Conservation (phyloP, 1,140 invertebrate genomes). For the Plutomurus gul region DNA sequence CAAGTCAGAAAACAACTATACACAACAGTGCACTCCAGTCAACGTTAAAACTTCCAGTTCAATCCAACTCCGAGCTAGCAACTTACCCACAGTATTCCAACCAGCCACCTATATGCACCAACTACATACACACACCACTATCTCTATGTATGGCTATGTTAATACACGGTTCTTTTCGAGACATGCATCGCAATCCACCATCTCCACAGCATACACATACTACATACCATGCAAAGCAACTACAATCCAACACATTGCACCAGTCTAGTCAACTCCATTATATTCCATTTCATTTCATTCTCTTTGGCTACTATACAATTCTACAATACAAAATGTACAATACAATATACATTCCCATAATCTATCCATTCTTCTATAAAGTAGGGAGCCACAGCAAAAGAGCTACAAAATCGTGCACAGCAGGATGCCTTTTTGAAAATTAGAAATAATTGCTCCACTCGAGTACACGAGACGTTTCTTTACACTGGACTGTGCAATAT, state of each 20-base stretch:
- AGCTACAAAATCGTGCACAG: constrained; percentile 51
- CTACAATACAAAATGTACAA: not conserved
- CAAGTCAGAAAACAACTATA: constrained; percentile 42
- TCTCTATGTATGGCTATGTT: too few species aligned
- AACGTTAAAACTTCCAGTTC: not conserved
- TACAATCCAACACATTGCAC: not conserved
- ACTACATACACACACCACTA: not conserved
- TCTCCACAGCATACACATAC: too few species aligned
- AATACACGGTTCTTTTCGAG: too few species aligned
- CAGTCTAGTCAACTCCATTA: not conserved
- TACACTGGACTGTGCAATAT: not conserved
- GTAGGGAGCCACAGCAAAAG: constrained; percentile 7
- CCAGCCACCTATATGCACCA: not conserved
- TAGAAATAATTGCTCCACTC: constrained; percentile 53
- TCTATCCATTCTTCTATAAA: constrained; percentile 21
- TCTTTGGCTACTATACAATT: not conserved
- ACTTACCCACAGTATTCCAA: too few species aligned
- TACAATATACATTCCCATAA: constrained; percentile 18
- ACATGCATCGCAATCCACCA: not conserved
- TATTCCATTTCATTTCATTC: not conserved
- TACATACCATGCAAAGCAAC: too few species aligned
- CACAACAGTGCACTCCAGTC: not conserved
- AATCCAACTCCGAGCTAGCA: not conserved
- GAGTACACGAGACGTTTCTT: constrained; percentile 1
- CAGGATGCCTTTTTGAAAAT: constrained; percentile 52